phyloP scores from a whole-genome alignment of 2,797 vertebrate genomes.

The Poliocrania exsul region DNA sequence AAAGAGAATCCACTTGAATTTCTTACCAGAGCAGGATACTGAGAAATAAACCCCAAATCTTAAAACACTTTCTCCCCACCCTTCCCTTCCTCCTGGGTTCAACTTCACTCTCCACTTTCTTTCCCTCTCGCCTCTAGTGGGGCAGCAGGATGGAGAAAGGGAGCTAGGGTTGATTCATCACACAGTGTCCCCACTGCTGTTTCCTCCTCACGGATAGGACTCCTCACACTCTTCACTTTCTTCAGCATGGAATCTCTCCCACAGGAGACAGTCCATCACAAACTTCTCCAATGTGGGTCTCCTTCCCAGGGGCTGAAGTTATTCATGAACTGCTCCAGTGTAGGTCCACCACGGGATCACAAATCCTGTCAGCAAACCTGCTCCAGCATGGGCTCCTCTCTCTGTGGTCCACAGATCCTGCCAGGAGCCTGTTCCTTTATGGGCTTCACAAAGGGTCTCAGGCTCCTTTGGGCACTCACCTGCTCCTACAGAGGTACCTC shows the following conservation, averaged over 20 bases:
- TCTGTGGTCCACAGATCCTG: not conserved
- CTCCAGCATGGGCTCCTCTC: not conserved
- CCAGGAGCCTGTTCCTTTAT: not conserved
- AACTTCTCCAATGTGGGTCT: rapidly evolving
- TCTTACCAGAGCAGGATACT: not conserved
- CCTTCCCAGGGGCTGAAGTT: not conserved
- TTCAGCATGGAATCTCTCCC: not conserved
- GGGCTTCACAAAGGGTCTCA: not conserved
- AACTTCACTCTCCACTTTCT: not conserved
- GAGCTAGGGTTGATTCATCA: not conserved
- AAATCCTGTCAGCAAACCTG: not conserved
- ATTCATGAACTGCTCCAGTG: not conserved
- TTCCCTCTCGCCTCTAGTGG: not conserved
- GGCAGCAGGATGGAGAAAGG: not conserved
- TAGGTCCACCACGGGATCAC: not conserved
- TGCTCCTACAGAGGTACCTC: not conserved
- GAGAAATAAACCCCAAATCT: not conserved
- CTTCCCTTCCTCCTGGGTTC: not conserved
- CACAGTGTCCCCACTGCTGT: rapidly evolving
- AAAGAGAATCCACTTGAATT: not conserved
- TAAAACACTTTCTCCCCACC: not conserved
- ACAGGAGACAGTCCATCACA: no score
- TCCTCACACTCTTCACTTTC: not conserved
- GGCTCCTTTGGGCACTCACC: not conserved
- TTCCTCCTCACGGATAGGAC: rapidly evolving